These are phyloP conservation scores for Isurus oxyrinchus DNA, from an alignment of 2,113 vertebrate genomes.

Conservation along the genomic window DNA sequence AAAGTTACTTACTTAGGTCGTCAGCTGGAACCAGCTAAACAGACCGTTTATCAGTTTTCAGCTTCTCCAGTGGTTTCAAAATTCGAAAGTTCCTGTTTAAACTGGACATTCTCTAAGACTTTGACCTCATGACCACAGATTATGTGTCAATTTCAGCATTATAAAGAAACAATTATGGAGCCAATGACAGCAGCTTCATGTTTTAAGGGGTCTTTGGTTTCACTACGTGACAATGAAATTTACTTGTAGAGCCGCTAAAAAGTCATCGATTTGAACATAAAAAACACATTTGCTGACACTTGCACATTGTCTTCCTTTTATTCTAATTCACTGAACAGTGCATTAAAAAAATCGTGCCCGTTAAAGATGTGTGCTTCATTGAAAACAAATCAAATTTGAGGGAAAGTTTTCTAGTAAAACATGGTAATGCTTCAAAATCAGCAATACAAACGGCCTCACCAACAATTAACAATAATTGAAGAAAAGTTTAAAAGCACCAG, in stretches of 20 bases:
- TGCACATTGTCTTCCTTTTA: constrained; percentile 19
- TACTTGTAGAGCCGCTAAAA: neutral
- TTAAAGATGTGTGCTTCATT: neutral
- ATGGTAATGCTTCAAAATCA: neutral
- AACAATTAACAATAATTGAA: neutral
- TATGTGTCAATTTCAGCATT: constrained; percentile 31
- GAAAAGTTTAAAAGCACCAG: neutral
- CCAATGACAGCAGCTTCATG: neutral
- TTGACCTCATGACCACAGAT: constrained; percentile 30
- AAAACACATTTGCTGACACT: neutral
- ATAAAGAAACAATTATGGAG: constrained; percentile 30
- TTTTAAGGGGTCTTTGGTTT: constrained; percentile 15
- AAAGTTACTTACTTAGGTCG: neutral
- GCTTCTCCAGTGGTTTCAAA: neutral
- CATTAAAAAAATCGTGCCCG: neutral
- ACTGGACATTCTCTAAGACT: constrained; percentile 26
- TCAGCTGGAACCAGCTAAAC: neutral
- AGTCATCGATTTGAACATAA: constrained; percentile 2
- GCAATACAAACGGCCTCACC: neutral
- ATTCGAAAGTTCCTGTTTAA: constrained; percentile 22
- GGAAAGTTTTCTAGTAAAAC: neutral
- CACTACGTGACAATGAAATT: neutral
- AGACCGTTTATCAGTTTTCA: neutral
- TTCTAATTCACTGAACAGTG: constrained; percentile 7
- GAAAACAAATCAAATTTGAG: neutral